phyloP scores from a whole-genome alignment of 1,140 invertebrate species.

The Calliphora vicina region DNA sequence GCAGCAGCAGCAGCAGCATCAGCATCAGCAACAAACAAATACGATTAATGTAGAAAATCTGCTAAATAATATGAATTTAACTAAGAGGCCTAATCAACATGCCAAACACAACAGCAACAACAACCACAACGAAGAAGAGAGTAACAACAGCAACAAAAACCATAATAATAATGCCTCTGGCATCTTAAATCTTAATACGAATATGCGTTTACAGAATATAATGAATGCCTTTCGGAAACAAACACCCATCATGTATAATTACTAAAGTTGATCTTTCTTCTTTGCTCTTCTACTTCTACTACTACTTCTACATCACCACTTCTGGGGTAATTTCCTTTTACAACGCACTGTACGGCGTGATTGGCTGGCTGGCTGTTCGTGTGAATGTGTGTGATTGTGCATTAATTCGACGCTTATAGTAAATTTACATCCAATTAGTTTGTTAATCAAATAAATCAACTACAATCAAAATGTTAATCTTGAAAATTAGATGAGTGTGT shows the following conservation, averaged over 20 bases:
- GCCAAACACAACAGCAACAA: background rate
- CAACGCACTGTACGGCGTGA: background rate
- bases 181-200: constrained; percentile 20
- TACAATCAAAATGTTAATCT: background rate
- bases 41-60: background rate
- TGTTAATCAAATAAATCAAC: background rate
- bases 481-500: background rate
- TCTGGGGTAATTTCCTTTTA: background rate
- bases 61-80: background rate
- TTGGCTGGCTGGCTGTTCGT: background rate
- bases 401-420: background rate
- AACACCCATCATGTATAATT: background rate
- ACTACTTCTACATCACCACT: background rate
- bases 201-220: constrained; percentile 13
- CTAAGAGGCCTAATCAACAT: background rate
- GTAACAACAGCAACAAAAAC: background rate
- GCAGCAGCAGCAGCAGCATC: no score
- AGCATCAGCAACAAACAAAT: background rate
- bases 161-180: background rate
- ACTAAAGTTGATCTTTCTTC: background rate
- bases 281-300: background rate
- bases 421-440: background rate
- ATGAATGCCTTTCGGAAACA: constrained; percentile 27
- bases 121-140: background rate
- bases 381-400: background rate